These are phyloP conservation scores for Drosophila monieri DNA, from an alignment of 2,888 invertebrate species.

Conservation along the genomic window DNA sequence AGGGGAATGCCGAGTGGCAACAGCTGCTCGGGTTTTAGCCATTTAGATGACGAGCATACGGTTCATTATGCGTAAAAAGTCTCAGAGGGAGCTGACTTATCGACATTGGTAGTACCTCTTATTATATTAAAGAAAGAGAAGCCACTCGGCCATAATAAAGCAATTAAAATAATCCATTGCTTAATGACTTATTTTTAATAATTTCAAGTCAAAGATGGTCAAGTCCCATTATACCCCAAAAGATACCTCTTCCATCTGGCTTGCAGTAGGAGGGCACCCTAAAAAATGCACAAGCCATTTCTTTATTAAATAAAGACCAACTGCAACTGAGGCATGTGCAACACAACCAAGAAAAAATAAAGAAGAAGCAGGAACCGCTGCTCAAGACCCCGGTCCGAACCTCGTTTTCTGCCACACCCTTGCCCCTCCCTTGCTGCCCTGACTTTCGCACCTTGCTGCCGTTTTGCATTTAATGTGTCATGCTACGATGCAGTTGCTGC, in stretches of 20 bases:
- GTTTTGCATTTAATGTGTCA: constrained; percentile 79
- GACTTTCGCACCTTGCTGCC: constrained; percentile 51
- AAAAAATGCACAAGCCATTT: constrained; percentile 65
- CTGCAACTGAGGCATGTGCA: constrained; percentile 17
- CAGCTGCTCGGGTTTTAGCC: constrained; percentile 34
- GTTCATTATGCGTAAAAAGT: constrained; percentile 42
- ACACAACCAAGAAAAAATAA: constrained; percentile 8
- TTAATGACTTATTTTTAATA: neutral
- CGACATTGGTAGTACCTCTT: neutral
- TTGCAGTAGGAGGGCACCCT: constrained; percentile 40
- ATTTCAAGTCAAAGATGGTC: neutral
- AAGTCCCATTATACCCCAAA: neutral
- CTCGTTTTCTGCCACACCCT: constrained; percentile 16
- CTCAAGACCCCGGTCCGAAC: constrained; percentile 32
- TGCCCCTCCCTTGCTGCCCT: constrained; percentile 23
- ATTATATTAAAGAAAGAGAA: neutral
- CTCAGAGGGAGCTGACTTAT: neutral
- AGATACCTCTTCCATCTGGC: constrained; percentile 1
- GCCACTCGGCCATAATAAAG: neutral
- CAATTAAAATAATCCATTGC: neutral
- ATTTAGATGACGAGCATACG: constrained; percentile 31
- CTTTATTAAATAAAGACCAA: constrained; percentile 50
- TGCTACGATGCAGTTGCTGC: constrained; percentile 74
- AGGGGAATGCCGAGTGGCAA: constrained; percentile 41
- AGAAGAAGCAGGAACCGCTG: constrained; percentile 42